These are phyloP conservation scores for Megaceryle maxima DNA, from an alignment of 2,113 vertebrate genomes.

Conservation along the genomic window DNA sequence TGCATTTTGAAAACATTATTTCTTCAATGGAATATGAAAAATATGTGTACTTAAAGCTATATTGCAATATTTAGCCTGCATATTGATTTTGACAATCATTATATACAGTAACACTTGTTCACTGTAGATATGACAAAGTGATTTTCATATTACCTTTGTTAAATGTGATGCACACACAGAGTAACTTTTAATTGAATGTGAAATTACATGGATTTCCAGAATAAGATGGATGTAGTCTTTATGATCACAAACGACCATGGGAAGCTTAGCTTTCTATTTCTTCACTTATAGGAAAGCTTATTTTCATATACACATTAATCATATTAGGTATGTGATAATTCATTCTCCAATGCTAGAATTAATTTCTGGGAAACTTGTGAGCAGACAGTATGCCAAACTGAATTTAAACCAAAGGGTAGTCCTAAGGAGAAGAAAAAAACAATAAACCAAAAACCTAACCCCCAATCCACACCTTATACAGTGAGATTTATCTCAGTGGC, in stretches of 20 bases:
- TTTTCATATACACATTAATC: slow-evolving; percentile 42
- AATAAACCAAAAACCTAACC: neutral
- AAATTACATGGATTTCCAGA: slow-evolving; percentile 27
- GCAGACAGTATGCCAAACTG: neutral
- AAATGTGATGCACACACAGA: neutral
- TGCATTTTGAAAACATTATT: neutral
- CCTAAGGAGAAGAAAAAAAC: neutral
- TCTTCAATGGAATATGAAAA: slow-evolving; percentile 18
- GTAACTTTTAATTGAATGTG: slow-evolving; percentile 13
- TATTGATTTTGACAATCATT: slow-evolving; percentile 15
- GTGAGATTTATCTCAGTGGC: neutral
- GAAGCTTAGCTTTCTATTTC: slow-evolving; percentile 24
- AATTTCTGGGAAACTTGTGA: slow-evolving; percentile 11
- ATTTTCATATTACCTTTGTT: slow-evolving; percentile 16
- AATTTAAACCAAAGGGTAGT: neutral
- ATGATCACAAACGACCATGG: neutral
- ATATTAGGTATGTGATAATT: slow-evolving; percentile 10
- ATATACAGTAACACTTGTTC: neutral
- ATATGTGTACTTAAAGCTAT: neutral
- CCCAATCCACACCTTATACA: neutral
- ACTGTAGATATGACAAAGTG: neutral
- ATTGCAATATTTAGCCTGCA: neutral
- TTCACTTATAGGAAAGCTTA: slow-evolving; percentile 25
- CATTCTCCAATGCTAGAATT: neutral
- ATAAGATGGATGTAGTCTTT: slow-evolving; percentile 16